Evolutionary conservation across 1,140 invertebrate genomes (phyloP).

Genomic region (Camponotus vicinus): DNA sequence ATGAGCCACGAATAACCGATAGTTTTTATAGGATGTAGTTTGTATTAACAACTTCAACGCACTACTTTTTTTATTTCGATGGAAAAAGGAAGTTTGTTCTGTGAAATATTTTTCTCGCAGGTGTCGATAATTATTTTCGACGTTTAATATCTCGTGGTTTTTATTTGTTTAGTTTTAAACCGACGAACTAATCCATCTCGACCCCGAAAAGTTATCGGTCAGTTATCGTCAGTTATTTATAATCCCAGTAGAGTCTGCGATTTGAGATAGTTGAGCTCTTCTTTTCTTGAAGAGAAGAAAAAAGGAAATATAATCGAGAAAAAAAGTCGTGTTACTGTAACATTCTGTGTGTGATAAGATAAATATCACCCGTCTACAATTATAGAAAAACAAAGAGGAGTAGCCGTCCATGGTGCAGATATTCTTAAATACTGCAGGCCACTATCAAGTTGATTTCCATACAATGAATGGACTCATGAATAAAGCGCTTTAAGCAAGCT

Average conservation of each 20-base stretch:
- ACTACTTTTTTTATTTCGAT: neutral
- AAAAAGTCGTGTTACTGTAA: neutral
- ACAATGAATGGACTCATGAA: constrained; percentile 69
- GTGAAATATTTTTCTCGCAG: neutral
- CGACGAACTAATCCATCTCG: neutral
- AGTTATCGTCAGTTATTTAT: neutral
- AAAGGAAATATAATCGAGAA: no score
- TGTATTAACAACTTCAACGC: neutral
- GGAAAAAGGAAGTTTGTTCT: neutral
- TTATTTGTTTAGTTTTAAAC: neutral
- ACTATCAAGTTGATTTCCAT: constrained; percentile 70
- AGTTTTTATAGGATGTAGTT: constrained; percentile 4
- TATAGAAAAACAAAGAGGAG: constrained; percentile 30
- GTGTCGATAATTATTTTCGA: constrained; percentile 3
- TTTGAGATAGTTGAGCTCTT: neutral
- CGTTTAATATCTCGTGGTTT: neutral
- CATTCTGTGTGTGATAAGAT: constrained; percentile 5
- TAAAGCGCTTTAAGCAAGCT: constrained; percentile 63
- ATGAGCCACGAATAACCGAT: constrained; percentile 17
- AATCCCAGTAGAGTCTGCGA: neutral
- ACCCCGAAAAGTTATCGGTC: neutral
- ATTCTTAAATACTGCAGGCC: constrained; percentile 60
- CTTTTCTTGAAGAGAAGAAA: neutral
- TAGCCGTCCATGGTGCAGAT: constrained; percentile 2
- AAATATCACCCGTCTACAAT: constrained; percentile 18